These are phyloP conservation scores for Dolichotis patagonum DNA, from an alignment of 2,113 vertebrate genomes.

Conservation along the genomic window DNA sequence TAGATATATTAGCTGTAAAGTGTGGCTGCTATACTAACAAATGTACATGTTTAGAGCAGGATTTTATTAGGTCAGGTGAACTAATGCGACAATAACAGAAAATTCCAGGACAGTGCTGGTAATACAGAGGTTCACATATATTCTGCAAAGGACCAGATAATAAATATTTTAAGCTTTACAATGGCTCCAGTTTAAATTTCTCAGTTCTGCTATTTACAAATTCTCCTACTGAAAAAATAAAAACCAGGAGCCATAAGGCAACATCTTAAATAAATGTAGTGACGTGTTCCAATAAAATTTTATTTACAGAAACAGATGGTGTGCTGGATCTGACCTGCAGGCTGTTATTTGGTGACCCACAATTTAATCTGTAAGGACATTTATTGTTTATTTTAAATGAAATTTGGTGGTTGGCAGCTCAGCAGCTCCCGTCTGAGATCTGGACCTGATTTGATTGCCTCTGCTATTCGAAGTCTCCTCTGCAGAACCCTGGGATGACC, in stretches of 20 bases:
- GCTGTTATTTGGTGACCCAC: background rate
- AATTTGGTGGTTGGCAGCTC: background rate
- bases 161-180: background rate
- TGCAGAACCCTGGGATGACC: background rate
- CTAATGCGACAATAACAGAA: background rate
- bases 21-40: background rate
- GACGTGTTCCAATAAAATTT: background rate
- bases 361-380: background rate
- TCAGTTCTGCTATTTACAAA: background rate
- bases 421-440: background rate
- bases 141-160: background rate
- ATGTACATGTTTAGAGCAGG: background rate
- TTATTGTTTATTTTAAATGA: background rate
- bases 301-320: background rate
- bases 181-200: background rate
- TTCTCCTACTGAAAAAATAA: background rate
- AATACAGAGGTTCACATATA: background rate
- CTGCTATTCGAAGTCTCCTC: background rate
- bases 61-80: conserved; percentile 1
- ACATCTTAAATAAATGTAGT: background rate
- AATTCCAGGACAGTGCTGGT: background rate
- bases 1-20: background rate
- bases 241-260: background rate
- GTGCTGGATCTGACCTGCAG: background rate
- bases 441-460: background rate